phyloP scores from a whole-genome alignment of 2,888 invertebrate species.

The Melinopterus prodromus region DNA sequence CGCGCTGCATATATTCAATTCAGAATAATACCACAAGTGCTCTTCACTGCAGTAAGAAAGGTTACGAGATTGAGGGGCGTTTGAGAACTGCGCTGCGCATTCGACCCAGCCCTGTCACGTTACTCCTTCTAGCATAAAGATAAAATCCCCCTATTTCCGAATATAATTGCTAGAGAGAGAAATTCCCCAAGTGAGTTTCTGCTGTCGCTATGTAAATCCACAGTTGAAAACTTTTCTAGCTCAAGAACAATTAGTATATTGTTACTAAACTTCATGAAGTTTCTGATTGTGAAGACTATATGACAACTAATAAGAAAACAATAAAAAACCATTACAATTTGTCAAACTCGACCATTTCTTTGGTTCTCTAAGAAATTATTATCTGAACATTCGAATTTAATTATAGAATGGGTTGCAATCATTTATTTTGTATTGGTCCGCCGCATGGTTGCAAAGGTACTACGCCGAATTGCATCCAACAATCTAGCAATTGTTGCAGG shows the following conservation, averaged over 20 bases:
- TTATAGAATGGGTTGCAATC: not conserved
- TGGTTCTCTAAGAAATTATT: too few species aligned
- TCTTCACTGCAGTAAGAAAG: not conserved
- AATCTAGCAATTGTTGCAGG: not conserved
- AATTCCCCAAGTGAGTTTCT: not conserved
- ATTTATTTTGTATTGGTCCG: not conserved
- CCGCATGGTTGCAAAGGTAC: not conserved
- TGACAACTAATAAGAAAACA: too few species aligned
- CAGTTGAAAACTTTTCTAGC: too few species aligned
- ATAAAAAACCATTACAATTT: too few species aligned
- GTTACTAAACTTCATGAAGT: too few species aligned
- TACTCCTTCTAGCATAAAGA: not conserved
- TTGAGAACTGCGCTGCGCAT: not conserved
- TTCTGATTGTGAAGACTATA: too few species aligned
- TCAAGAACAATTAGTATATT: too few species aligned
- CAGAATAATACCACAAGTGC: not conserved
- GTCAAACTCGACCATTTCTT: too few species aligned
- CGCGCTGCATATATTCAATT: not conserved
- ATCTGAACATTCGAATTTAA: not conserved
- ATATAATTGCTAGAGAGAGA: not conserved
- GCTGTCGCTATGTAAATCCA: too few species aligned
- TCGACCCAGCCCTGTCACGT: not conserved
- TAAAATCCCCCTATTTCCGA: not conserved
- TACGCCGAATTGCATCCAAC: not conserved
- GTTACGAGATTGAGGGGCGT: not conserved